These are phyloP conservation scores for Xestia c-nigrum DNA, from an alignment of 2,888 invertebrate genomes.

Conservation along the genomic window DNA sequence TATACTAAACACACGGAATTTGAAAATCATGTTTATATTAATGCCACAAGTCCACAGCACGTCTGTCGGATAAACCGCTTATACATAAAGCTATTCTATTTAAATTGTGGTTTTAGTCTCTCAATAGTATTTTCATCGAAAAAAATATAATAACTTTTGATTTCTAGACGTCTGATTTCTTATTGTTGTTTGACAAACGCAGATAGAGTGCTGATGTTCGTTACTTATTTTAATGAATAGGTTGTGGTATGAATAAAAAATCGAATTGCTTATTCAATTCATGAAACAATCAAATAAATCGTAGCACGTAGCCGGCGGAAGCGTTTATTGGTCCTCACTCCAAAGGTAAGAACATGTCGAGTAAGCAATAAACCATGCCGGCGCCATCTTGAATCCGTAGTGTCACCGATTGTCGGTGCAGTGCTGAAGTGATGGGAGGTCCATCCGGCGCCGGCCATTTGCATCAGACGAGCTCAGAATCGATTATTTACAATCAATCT, in stretches of 20 bases:
- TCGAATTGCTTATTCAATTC: constrained; percentile 48
- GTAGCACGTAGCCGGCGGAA: constrained; percentile 81
- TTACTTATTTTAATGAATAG: constrained; percentile 19
- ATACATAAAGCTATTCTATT: constrained; percentile 23
- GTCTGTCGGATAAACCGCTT: constrained; percentile 18
- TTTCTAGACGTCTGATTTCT: neutral
- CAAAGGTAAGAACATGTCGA: constrained; percentile 76
- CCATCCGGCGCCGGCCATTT: constrained; percentile 90
- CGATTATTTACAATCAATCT: constrained; percentile 77
- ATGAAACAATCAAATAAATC: constrained; percentile 73
- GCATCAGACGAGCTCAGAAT: constrained; percentile 87
- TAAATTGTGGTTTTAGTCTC: constrained; percentile 18
- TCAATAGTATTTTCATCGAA: neutral
- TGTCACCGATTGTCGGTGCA: constrained; percentile 80
- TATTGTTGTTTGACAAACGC: neutral
- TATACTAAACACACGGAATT: neutral
- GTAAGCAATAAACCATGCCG: constrained; percentile 82
- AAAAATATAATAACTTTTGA: neutral
- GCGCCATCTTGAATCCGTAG: constrained; percentile 88
- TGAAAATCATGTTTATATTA: neutral
- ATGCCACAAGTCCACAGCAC: neutral
- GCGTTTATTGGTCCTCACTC: constrained; percentile 75
- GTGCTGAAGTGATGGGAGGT: constrained; percentile 87
- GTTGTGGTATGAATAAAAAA: constrained; percentile 37
- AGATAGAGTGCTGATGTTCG: constrained; percentile 8